Evolutionary conservation across 1,140 invertebrate species (phyloP).

Genomic region (Calephelis nemesis): DNA sequence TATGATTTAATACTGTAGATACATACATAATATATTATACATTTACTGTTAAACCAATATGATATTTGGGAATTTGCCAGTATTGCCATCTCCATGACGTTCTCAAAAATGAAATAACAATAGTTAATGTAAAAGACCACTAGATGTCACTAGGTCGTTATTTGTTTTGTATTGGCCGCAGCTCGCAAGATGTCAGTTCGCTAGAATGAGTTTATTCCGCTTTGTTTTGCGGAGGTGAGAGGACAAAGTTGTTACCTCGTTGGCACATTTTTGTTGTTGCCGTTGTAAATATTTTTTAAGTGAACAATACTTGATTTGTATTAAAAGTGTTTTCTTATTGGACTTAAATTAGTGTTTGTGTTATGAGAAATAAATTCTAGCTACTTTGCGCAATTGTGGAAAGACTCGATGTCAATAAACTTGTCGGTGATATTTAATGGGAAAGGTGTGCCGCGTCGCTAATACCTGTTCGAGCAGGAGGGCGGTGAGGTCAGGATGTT

Average conservation of each 20-base stretch:
- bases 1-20: too few species aligned
- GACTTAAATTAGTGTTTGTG: constrained; percentile 49
- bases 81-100: background rate
- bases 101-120: background rate
- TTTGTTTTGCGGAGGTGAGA: constrained; percentile 77
- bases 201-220: constrained; percentile 62
- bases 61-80: background rate
- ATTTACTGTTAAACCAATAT: too few species aligned
- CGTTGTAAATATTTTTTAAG: constrained; percentile 55
- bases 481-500: constrained; percentile 54
- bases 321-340: constrained; percentile 53
- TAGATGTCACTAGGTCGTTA: constrained; percentile 35
- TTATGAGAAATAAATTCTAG: constrained; percentile 41
- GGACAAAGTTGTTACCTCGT: constrained; percentile 48
- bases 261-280: constrained; percentile 61
- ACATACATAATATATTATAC: too few species aligned
- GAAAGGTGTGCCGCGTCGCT: constrained; percentile 75
- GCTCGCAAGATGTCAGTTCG: constrained; percentile 58
- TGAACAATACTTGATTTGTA: constrained; percentile 54
- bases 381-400: constrained; percentile 65
- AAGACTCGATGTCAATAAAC: constrained; percentile 77
- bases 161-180: constrained; percentile 40
- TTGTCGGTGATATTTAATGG: constrained; percentile 76
- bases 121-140: background rate
- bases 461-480: constrained; percentile 69